Evolutionary conservation across 37 sponge, comb jelly and placozoan genomes (phyloP).

Genomic region (Ephydatia muelleri): DNA sequence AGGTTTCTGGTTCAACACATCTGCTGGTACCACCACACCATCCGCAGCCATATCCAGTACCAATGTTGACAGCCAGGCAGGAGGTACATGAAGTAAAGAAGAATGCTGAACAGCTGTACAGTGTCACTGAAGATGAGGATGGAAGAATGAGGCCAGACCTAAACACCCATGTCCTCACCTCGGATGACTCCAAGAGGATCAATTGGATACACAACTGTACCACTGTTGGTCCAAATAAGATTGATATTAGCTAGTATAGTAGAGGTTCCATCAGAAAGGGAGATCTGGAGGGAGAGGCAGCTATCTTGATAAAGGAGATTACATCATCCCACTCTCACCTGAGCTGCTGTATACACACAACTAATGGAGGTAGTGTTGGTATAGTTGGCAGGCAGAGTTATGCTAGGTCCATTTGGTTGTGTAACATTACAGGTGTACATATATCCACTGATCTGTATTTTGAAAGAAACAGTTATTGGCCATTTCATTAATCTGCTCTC

Average conservation of each 20-base stretch:
- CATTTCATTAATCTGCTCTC: too few relatives aligned
- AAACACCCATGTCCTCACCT: background rate
- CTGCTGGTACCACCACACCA: background rate
- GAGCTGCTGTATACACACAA: background rate
- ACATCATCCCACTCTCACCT: background rate
- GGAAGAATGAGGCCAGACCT: background rate
- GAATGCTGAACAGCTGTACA: background rate
- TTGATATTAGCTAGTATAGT: background rate
- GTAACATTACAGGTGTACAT: background rate
- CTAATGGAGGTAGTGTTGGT: background rate
- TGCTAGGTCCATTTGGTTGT: background rate
- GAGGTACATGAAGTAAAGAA: background rate
- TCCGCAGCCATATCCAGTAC: background rate
- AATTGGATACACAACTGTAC: background rate
- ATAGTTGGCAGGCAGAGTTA: background rate
- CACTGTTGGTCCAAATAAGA: constrained; percentile 1
- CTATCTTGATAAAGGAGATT: background rate
- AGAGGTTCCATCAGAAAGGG: background rate
- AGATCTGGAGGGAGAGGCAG: background rate
- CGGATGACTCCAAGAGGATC: background rate
- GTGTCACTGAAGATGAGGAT: background rate
- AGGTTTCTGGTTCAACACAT: background rate
- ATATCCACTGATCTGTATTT: background rate
- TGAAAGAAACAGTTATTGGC: too few relatives aligned
- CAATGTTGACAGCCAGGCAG: constrained; percentile 1